Percentiles rank a stretch among this genome's conserved stretches.
Evolutionary conservation across 1,140 invertebrate genomes (phyloP).

Genomic region (Vanessa tameamea): DNA sequence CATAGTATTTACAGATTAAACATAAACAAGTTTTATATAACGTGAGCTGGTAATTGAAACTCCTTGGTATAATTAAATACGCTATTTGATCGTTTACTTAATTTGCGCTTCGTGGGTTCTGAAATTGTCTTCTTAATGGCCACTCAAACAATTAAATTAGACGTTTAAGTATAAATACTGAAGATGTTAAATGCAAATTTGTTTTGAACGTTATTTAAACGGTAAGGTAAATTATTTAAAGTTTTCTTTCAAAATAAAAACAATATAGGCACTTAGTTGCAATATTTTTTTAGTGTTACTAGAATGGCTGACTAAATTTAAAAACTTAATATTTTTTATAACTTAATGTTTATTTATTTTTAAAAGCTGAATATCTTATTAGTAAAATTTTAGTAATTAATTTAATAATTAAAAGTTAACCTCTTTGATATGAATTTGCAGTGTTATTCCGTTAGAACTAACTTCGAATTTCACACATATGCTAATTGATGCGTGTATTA

Average conservation of each 20-base stretch:
- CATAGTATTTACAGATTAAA: not conserved
- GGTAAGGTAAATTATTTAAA: not conserved
- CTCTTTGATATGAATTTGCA: no score
- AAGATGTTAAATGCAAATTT: not conserved
- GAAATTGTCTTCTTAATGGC: constrained; percentile 30
- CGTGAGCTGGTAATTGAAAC: not conserved
- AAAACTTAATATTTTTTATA: no score
- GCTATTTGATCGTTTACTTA: constrained; percentile 28
- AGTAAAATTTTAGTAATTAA: no score
- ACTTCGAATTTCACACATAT: no score
- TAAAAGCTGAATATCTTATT: no score
- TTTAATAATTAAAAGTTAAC: no score
- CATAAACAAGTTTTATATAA: constrained; percentile 6
- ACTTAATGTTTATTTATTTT: no score
- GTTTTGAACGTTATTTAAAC: not conserved
- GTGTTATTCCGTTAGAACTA: no score
- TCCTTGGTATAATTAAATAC: constrained; percentile 32
- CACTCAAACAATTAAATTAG: constrained; percentile 18
- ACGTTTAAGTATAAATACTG: constrained; percentile 15
- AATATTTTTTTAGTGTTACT: no score
- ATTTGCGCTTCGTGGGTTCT: constrained; percentile 20
- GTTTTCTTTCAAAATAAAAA: not conserved
- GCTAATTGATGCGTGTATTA: no score
- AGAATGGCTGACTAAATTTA: no score
- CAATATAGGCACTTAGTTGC: no score